These are phyloP conservation scores for Mellivora capensis DNA, from an alignment of 2,113 vertebrate species.

Conservation along the genomic window DNA sequence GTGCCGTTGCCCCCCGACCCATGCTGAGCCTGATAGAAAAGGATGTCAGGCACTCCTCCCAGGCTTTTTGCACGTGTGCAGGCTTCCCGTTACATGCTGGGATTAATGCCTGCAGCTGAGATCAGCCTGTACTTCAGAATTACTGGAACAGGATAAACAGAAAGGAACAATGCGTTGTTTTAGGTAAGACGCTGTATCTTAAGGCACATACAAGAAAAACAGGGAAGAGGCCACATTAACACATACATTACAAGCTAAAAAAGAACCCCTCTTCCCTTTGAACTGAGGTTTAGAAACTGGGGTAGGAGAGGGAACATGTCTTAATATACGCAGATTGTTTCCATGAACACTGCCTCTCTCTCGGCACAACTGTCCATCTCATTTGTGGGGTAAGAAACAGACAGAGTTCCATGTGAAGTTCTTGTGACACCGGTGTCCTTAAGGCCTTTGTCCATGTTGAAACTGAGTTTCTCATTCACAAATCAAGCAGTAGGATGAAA, in stretches of 20 bases:
- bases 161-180: background rate
- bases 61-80: rapidly evolving
- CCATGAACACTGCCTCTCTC: background rate
- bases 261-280: background rate
- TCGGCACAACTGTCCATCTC: background rate
- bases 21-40: background rate
- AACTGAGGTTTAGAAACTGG: background rate
- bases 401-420: background rate
- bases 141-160: rapidly evolving
- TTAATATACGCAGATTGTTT: background rate
- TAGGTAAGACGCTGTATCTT: background rate
- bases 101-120: background rate
- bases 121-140: background rate
- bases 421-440: background rate
- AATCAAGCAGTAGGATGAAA: background rate
- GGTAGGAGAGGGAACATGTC: rapidly evolving
- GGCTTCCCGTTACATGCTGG: background rate
- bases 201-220: background rate
- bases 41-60: background rate
- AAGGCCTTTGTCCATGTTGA: background rate
- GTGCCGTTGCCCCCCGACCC: background rate
- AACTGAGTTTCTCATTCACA: background rate
- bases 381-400: background rate
- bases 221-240: background rate
- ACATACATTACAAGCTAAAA: background rate